A percentile compares a stretch with the other conserved stretches of the same genome.
Evolutionary conservation across 1,140 invertebrate genomes (phyloP).

Genomic region (Plutomurus gul): DNA sequence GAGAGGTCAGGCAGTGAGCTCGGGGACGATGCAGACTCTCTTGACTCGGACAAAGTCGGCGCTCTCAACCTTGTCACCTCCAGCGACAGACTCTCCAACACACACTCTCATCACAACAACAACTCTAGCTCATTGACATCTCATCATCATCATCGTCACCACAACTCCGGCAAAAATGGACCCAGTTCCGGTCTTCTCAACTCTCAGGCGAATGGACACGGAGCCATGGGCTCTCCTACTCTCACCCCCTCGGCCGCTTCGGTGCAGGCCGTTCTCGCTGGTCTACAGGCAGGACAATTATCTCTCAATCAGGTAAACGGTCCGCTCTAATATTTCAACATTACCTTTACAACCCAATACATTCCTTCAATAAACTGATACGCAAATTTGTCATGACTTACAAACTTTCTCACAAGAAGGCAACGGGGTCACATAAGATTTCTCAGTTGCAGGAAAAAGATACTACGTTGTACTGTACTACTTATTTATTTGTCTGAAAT

Average conservation of each 20-base stretch:
- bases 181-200: conserved; percentile 56
- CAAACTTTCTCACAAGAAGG: too few relatives aligned
- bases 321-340: too few relatives aligned
- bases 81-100: conserved; percentile 39
- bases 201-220: conserved; percentile 58
- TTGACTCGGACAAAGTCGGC: conserved; percentile 63
- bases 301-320: conserved; percentile 64
- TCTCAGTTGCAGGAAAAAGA: too few relatives aligned
- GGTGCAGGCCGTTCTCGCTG: conserved; percentile 66
- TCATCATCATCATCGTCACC: conserved; percentile 61
- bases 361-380: too few relatives aligned
- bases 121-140: conserved; percentile 45
- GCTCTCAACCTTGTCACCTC: conserved; percentile 63
- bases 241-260: conserved; percentile 54
- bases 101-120: conserved; percentile 43
- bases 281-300: conserved; percentile 67
- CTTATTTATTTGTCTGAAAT: too few relatives aligned
- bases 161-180: conserved; percentile 61
- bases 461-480: too few relatives aligned
- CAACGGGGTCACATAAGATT: too few relatives aligned
- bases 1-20: conserved; percentile 61
- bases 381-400: too few relatives aligned
- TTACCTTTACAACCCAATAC: too few relatives aligned
- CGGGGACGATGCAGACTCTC: conserved; percentile 63
- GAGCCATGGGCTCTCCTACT: conserved; percentile 38